Evolutionary conservation across 2,888 invertebrate genomes (phyloP).

Genomic region (Eupithecia dodoneata): DNA sequence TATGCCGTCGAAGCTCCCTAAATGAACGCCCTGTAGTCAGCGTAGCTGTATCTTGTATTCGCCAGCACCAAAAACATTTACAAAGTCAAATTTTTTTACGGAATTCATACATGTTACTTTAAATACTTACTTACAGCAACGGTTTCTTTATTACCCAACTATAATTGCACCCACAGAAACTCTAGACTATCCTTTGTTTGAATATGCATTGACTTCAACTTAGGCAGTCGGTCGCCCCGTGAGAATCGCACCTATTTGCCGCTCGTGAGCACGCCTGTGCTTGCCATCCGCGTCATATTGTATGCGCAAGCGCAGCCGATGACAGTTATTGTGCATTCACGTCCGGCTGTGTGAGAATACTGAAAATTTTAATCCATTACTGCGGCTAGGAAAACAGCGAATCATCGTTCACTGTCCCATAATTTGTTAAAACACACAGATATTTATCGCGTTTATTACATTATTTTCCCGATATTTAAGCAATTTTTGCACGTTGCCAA

Average conservation of each 20-base stretch:
- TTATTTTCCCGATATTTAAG: background rate
- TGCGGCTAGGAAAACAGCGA: background rate
- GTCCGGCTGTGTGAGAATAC: slow-evolving; percentile 51
- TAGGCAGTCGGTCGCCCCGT: slow-evolving; percentile 50
- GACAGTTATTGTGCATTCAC: slow-evolving; percentile 64
- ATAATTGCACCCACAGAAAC: background rate
- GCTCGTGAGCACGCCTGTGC: slow-evolving; percentile 53
- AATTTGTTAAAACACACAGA: background rate
- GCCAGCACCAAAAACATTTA: background rate
- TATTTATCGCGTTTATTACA: background rate
- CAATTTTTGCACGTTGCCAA: background rate
- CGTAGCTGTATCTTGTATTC: background rate
- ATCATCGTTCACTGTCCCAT: background rate
- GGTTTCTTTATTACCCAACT: background rate
- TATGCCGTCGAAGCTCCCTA: background rate
- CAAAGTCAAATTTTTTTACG: background rate
- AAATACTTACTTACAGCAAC: background rate
- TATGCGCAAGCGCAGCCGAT: slow-evolving; percentile 58
- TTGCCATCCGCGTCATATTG: slow-evolving; percentile 55
- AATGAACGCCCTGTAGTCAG: background rate
- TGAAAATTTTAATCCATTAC: slow-evolving; percentile 12
- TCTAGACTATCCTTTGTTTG: slow-evolving; percentile 3
- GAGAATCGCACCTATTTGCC: slow-evolving; percentile 65
- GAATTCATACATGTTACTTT: background rate
- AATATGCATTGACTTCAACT: slow-evolving; percentile 2